These are phyloP conservation scores for Bombus superbus DNA, from an alignment of 1,140 invertebrate species.

Conservation along the genomic window DNA sequence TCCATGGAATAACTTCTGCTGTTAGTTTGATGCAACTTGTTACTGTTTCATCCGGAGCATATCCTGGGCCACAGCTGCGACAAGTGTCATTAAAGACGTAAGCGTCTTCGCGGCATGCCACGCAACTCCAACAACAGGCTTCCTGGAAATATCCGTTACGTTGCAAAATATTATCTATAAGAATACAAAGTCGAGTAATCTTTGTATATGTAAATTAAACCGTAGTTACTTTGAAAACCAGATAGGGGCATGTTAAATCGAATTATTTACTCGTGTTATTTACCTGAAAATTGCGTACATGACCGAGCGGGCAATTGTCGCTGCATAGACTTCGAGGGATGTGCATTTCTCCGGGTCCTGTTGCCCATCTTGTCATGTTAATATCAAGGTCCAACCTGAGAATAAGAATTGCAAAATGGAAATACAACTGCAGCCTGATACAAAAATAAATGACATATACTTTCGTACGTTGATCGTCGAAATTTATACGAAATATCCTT, in stretches of 20 bases:
- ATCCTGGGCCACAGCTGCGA: conserved; percentile 83
- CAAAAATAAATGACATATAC: background rate
- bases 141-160: conserved; percentile 74
- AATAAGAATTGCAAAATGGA: background rate
- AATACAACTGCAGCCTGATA: no score
- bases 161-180: background rate
- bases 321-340: conserved; percentile 87
- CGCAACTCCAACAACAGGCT: conserved; percentile 88
- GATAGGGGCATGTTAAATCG: background rate
- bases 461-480: background rate
- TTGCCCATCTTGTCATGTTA: conserved; percentile 80
- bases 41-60: conserved; percentile 83
- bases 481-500: background rate
- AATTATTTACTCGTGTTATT: conserved; percentile 44
- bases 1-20: conserved; percentile 83
- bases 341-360: conserved; percentile 70
- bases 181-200: background rate
- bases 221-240: background rate
- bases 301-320: conserved; percentile 85
- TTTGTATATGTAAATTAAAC: background rate
- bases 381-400: conserved; percentile 78
- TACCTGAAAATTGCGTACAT: conserved; percentile 85
- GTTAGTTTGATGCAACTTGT: conserved; percentile 83
- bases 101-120: conserved; percentile 84
- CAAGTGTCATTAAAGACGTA: conserved; percentile 86